Percentiles rank a stretch among this genome's conserved stretches.
Conservation (phyloP, 2,797 vertebrate genomes). For the Artibeus lituratus region DNA sequence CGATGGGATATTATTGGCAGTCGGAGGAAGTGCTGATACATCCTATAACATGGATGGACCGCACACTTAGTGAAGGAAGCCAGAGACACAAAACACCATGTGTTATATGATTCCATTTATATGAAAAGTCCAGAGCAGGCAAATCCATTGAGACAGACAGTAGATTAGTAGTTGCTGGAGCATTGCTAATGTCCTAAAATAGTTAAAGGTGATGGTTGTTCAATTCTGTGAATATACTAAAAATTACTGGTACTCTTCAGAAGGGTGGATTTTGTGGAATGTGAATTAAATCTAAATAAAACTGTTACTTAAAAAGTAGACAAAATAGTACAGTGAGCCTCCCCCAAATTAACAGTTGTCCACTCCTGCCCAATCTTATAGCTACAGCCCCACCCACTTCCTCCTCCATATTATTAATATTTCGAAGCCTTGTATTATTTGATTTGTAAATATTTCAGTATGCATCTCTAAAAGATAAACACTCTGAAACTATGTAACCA, state of each 20-base stretch:
- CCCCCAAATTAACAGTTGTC: background rate
- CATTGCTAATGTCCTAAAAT: background rate
- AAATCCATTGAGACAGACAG: background rate
- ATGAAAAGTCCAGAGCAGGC: background rate
- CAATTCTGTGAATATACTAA: background rate
- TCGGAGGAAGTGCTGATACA: background rate
- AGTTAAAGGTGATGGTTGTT: background rate
- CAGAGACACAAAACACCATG: background rate
- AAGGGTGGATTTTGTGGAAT: background rate
- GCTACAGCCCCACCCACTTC: background rate
- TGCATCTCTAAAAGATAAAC: background rate
- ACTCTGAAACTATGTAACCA: background rate
- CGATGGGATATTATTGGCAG: background rate
- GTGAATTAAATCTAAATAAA: slow-evolving; percentile 17
- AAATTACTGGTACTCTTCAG: background rate
- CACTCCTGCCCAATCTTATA: background rate
- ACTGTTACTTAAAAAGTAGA: background rate
- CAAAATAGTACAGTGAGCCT: background rate
- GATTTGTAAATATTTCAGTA: slow-evolving; percentile 29
- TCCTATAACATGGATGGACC: background rate
- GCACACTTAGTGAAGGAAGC: background rate
- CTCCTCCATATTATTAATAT: background rate
- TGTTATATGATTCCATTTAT: background rate
- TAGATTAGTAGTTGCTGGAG: background rate
- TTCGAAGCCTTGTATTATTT: background rate